Evolutionary conservation across 2,113 vertebrate genomes (phyloP).

Genomic region (Aegotheles bennettii): DNA sequence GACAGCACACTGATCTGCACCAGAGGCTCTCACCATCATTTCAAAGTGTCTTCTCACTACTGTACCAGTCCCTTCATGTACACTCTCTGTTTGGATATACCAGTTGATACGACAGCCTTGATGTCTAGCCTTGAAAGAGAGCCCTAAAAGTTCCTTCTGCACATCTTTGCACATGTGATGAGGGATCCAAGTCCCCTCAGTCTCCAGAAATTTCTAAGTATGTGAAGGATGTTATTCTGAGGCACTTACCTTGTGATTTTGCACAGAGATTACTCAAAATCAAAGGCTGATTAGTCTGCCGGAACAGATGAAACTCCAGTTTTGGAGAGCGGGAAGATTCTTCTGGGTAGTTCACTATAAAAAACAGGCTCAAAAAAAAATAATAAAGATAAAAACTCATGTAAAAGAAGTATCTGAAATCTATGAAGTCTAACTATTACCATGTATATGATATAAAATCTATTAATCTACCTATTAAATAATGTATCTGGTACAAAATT

Average conservation of each 20-base stretch:
- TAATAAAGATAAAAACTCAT: not conserved
- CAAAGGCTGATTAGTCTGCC: not conserved
- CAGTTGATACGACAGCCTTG: not conserved
- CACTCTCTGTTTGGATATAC: not conserved
- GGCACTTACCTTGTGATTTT: not conserved
- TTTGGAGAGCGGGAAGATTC: not conserved
- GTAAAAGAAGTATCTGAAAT: not conserved
- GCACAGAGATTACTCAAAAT: not conserved
- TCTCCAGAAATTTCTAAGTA: not conserved
- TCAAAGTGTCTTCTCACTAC: not conserved
- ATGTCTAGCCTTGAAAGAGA: not conserved
- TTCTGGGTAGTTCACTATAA: not conserved
- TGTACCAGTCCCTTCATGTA: not conserved
- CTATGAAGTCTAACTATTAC: not conserved
- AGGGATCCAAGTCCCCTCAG: not conserved
- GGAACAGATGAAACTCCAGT: not conserved
- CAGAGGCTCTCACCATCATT: not conserved
- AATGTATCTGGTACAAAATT: not conserved
- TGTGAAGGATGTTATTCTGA: not conserved
- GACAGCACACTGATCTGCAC: not conserved
- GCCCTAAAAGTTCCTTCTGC: not conserved
- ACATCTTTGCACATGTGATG: not conserved
- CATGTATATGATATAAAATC: not conserved
- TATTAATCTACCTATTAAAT: not conserved
- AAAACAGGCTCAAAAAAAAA: not conserved